Percentiles rank a stretch among this genome's conserved stretches.
Evolutionary conservation across 2,113 vertebrate species (phyloP).

Genomic region (Malurus melanocephalus): DNA sequence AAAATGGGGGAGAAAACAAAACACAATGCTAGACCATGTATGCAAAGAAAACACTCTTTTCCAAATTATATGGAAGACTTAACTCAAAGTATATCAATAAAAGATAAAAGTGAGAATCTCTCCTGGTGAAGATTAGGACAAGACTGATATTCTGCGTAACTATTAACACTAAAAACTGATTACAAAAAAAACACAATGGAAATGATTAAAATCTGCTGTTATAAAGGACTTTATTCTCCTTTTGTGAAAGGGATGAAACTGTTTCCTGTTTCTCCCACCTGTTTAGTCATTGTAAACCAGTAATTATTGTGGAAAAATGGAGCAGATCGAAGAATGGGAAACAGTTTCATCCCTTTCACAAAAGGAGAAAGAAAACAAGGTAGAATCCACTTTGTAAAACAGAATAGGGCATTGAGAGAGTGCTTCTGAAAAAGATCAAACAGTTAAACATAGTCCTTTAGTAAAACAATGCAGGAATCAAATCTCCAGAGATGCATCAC

Average conservation of each 20-base stretch:
- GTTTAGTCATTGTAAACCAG: neutral
- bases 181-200: neutral
- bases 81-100: neutral
- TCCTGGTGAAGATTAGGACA: neutral
- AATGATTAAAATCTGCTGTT: neutral
- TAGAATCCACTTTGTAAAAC: neutral
- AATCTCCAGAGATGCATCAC: neutral
- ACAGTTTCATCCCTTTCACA: neutral
- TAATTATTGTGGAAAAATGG: too few species aligned
- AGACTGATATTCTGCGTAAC: neutral
- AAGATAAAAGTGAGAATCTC: neutral
- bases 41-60: neutral
- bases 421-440: neutral
- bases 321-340: neutral
- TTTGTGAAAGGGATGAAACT: neutral
- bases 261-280: neutral
- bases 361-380: neutral
- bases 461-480: neutral
- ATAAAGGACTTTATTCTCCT: neutral
- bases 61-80: neutral
- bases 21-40: neutral
- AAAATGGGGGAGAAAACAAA: neutral
- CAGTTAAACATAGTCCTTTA: neutral
- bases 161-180: neutral
- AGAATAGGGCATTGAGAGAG: neutral